phyloP scores from a whole-genome alignment of 1,140 invertebrate species.

The Acromyrmex heyeri region DNA sequence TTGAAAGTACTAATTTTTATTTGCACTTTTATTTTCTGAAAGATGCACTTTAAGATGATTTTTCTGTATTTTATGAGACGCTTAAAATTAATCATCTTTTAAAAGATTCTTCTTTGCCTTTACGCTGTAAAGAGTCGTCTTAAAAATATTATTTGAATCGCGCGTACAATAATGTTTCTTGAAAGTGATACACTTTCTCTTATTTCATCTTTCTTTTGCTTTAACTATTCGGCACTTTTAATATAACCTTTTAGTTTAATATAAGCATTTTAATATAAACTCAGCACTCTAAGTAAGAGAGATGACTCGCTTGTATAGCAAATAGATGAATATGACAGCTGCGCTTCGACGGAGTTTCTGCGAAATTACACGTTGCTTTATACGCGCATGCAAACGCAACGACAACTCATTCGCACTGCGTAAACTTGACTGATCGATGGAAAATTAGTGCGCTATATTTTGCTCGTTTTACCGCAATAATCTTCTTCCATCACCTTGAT shows the following conservation, averaged over 20 bases:
- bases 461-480: background rate
- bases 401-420: slow-evolving; percentile 30
- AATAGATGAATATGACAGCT: background rate
- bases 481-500: slow-evolving; percentile 41
- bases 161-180: background rate
- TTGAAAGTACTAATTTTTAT: background rate
- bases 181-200: background rate
- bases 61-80: background rate
- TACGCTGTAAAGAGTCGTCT: background rate
- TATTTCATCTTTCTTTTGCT: background rate
- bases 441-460: slow-evolving; percentile 19
- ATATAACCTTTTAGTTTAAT: background rate
- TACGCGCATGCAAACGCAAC: background rate
- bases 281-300: background rate
- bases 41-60: background rate
- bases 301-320: background rate
- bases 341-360: background rate
- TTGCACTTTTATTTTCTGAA: background rate
- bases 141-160: background rate
- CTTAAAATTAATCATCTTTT: background rate
- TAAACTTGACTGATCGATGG: slow-evolving; percentile 54
- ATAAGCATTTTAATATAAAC: background rate
- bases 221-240: background rate
- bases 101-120: background rate
- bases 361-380: background rate